Conservation (phyloP, 2,888 invertebrate species). For the Flabesymbios commensalis region DNA sequence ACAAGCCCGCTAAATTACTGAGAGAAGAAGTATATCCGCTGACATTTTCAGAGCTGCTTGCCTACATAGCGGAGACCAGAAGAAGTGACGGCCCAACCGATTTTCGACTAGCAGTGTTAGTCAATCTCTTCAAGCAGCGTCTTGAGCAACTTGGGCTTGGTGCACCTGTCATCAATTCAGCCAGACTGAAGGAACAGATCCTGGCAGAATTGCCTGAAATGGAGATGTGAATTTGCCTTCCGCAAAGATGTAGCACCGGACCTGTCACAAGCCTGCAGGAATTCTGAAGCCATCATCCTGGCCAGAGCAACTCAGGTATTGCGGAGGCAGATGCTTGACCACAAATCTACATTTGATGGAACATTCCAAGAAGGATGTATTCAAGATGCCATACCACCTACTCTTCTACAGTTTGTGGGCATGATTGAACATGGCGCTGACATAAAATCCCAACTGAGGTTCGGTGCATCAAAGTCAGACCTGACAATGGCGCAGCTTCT, state of each 20-base stretch:
- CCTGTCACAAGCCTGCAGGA: not conserved
- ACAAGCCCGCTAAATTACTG: too few relatives aligned
- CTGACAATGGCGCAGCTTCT: slow-evolving; percentile 25
- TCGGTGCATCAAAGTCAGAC: slow-evolving; percentile 19
- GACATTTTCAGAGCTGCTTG: slow-evolving; percentile 13
- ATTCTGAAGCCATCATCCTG: slow-evolving; percentile 32
- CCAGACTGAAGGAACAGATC: slow-evolving; percentile 22
- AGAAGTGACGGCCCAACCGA: not conserved
- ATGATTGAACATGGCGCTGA: slow-evolving; percentile 21
- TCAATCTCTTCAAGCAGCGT: slow-evolving; percentile 24
- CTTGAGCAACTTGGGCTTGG: slow-evolving; percentile 25
- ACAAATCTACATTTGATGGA: slow-evolving; percentile 20
- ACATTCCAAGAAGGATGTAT: slow-evolving; percentile 23
- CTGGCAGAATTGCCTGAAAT: slow-evolving; percentile 20
- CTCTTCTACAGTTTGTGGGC: slow-evolving; percentile 21
- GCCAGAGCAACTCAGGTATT: slow-evolving; percentile 36
- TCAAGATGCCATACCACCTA: slow-evolving; percentile 17
- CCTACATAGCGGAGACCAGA: slow-evolving; percentile 9
- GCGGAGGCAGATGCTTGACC: slow-evolving; percentile 27
- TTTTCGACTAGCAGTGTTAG: slow-evolving; percentile 4
- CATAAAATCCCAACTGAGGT: slow-evolving; percentile 23
- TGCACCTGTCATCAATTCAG: slow-evolving; percentile 14
- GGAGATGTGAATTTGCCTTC: too few relatives aligned
- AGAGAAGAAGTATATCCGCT: slow-evolving; percentile 4
- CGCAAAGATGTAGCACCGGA: slow-evolving; percentile 30